Evolutionary conservation across 2,797 vertebrate species (phyloP), one percentile per base, ranked within the genome.

Genomic region (Dermochelys coriacea): DNA sequence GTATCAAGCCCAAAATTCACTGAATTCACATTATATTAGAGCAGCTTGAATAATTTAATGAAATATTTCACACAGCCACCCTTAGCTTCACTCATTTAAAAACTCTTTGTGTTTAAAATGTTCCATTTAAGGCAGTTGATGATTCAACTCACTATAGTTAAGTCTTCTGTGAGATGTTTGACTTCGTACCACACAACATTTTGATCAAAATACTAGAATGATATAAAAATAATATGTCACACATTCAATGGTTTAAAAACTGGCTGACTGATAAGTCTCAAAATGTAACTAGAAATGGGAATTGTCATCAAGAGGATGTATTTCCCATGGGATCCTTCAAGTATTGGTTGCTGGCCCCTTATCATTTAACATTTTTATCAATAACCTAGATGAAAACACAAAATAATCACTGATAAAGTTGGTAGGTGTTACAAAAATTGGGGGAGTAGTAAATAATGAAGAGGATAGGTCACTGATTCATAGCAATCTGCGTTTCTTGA

Each of bases 51-150:
- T 49, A 8, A 2, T 1, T 19, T 84, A 64, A 87, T 93, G 64
- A 84, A 94, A 82, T 89, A 93, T 91, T 95, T 90, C 52, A 68
- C 18, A 21, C n/a, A 77, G 52, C 82, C 79, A 89, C 47, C 45
- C 91, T 83, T 93, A 91, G 68, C 6, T 0, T 41, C 64, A 91
- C 12, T 34, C 50, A 88, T 5, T 82, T 90, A 80, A 91, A 91
- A 84, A 90, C 85, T 54, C 78, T 80, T 55, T 90, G 23, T 4
- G 59, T 91, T 94, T 93, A 34, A 89, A 93, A 80, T 85, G 89
- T 89, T 57, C 2, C 84, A 90, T 95, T 18, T 71, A 47, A 47
- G 8, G 14, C 7, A 85, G 10, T 12, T 94, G 49, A 85, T 89
- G 91, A 93, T 87, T 92, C 86, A 92, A 90, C 18, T 80, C 55